Percentiles rank a stretch among this genome's conserved stretches.
Evolutionary conservation across 2,113 vertebrate genomes (phyloP).

Genomic region (Pteropus alecto): DNA sequence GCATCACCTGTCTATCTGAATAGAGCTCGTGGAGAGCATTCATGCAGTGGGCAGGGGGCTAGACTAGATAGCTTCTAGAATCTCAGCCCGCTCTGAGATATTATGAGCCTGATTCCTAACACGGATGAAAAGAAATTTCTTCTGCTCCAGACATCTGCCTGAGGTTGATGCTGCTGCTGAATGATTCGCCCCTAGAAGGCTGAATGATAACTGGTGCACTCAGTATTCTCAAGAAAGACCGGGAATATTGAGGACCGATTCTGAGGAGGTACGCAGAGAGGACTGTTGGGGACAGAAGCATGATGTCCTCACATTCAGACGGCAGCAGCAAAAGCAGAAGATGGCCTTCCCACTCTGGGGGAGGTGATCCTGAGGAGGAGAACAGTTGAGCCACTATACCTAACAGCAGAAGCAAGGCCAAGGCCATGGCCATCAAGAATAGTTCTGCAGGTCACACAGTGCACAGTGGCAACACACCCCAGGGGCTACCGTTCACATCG

Average conservation of each 20-base stretch:
- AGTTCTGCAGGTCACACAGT: background rate
- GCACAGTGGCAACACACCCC: background rate
- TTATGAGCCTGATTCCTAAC: background rate
- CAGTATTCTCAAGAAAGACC: background rate
- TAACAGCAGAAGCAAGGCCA: background rate
- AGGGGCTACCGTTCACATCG: fast-evolving
- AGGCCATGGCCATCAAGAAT: background rate
- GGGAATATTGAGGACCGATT: background rate
- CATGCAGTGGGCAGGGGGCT: background rate
- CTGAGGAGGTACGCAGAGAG: background rate
- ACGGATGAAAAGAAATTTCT: background rate
- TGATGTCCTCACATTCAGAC: background rate
- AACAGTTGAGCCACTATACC: background rate
- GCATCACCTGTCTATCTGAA: background rate
- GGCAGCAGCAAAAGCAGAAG: background rate
- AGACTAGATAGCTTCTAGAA: background rate
- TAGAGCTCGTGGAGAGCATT: no score
- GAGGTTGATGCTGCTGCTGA: background rate
- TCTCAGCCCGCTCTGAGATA: background rate
- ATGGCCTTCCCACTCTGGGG: background rate
- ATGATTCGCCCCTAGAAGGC: background rate
- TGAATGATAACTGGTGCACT: background rate
- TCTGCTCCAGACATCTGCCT: background rate
- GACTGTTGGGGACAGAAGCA: background rate
- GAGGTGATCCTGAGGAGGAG: background rate